Evolutionary conservation across 2,797 vertebrate species (phyloP), one percentile per base, ranked within the genome.

Genomic region (Gallinago nigripennis): DNA sequence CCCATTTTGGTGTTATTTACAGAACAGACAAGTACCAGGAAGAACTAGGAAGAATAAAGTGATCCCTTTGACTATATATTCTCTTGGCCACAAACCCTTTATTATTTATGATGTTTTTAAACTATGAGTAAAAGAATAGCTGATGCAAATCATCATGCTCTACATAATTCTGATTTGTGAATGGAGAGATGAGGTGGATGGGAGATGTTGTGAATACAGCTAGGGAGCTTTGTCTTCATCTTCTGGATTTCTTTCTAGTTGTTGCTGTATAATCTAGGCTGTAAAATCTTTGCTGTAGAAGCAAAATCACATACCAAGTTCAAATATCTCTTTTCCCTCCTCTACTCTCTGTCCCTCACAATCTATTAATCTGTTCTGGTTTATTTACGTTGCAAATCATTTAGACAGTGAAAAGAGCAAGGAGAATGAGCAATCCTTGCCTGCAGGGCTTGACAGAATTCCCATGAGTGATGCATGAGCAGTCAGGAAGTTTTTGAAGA

Each of bases 301-400:
- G 8, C 6, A 73, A 92, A 87, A 85, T 60, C 64, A 28, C 10
- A 50, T 31, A 46, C 15, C 4, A 82, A 73, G 15, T 50, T 25
- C 15, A 66, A 66, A 70, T 81, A 51, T 19, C 16, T 78, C n/a
- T 63, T 4, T 77, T 73, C 17, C 10, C 11, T 54, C 8, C 12
- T 72, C 21, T 76, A n/a, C 5, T 71, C 25, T 93, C 19, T 87
- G 15, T 66, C 43, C 30, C 75, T 79, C n/a, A 66, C 31, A 73
- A 69, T 68, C 30, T 73, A 66, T 73, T 87, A 80, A 68, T 82
- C 57, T 68, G 28, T 80, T 68, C 31, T 57, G 20, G 12, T 7
- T 87, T 95, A 60, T 73, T 85, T 92, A 83, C 57, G 71, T 83
- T 91, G 48, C 28, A 87, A 89, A 92, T 85, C 58, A 90, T 86